Evolutionary conservation across 1,140 invertebrate genomes (phyloP), one percentile per base, ranked within the genome.

Genomic region (Cheumatopsyche charites): DNA sequence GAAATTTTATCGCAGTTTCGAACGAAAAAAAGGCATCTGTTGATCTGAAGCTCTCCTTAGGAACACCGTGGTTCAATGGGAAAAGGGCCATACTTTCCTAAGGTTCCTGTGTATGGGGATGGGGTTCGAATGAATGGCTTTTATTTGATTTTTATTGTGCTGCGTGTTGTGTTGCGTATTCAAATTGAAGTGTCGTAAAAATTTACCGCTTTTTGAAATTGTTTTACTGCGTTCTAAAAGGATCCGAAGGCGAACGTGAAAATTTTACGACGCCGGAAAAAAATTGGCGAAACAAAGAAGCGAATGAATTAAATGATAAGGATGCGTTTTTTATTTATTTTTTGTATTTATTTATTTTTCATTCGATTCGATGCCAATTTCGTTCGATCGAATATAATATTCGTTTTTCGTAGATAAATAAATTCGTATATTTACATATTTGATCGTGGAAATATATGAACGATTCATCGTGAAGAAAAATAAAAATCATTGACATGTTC

Each of bases 161-260:
- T 23, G 15, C 19, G 43, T 66, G 43, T 66, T 47, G 17, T 47
- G 36, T 12, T 23, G 15, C 15, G 43, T 42, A 66, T 66, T 66
- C 36, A 66, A 66, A 66, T 66, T 66, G 63, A 66, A 66, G 63
- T 19, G 6, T 66, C 63, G 23, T 66, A 66, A 66, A 63, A 66
- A 47, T 66, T 66, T 66, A 66, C 63, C 36, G 21, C 63, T 47
- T 66, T 26, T n/a, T 21, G 43, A 42, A 66, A 66, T 66, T 66
- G 43, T 47, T 66, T 66, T 66, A 66, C 63, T 36, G 41, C 63
- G 15, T 66, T 29, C 17, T 47, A 47, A 66, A 21, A 17, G 62
- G 36, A 15, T 43, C 62, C 6, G 7, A 15, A 36, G 62, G 47
- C 19, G 47, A 36, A 9, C 29, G 47, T 52, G 47, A 52, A 15